phyloP scores from a whole-genome alignment of 2,888 invertebrate genomes.

The Ornithoptera priamus region DNA sequence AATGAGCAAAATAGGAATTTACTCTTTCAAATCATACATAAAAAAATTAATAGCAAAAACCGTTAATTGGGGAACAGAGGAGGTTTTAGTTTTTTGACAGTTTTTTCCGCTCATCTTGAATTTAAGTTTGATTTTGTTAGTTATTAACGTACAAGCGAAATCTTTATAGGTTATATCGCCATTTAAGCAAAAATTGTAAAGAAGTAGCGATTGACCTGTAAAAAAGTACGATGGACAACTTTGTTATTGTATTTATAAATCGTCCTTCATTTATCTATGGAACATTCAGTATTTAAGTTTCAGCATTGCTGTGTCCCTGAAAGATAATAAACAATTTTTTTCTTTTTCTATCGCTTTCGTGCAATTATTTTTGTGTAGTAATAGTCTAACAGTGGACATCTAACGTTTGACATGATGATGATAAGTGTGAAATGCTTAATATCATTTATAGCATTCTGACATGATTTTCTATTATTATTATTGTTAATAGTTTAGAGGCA shows the following conservation, averaged over 20 bases:
- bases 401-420: too few species aligned
- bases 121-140: not conserved
- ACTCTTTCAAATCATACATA: not conserved
- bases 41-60: too few species aligned
- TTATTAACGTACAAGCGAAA: not conserved
- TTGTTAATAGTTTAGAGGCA: not conserved
- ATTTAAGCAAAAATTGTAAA: not conserved
- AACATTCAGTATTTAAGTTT: not conserved
- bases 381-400: too few species aligned
- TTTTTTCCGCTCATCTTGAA: too few species aligned
- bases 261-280: not conserved
- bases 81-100: too few species aligned
- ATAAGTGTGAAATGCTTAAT: not conserved
- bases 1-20: not conserved
- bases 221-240: too few species aligned
- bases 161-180: not conserved
- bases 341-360: too few species aligned
- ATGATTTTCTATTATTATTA: not conserved
- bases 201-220: too few species aligned
- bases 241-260: too few species aligned
- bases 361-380: too few species aligned
- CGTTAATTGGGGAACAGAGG: too few species aligned
- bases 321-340: too few species aligned
- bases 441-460: not conserved
- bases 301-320: not conserved